Conservation (phyloP, 2,888 invertebrate genomes). For the Cheilosia scutellata region DNA sequence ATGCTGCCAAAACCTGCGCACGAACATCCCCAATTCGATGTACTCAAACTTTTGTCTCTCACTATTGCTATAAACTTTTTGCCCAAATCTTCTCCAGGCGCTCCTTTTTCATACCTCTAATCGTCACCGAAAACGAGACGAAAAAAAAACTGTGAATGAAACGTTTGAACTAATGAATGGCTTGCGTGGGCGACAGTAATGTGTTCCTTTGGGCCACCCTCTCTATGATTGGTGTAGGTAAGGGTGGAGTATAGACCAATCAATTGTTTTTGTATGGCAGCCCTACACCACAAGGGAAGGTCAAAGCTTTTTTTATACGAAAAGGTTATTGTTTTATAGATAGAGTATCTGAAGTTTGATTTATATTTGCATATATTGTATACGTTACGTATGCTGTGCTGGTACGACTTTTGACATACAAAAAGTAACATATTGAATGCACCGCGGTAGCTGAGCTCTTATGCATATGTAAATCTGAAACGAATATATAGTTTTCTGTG, state of each 20-base stretch:
- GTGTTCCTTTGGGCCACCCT: conserved; percentile 39
- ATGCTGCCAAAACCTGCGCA: conserved; percentile 60
- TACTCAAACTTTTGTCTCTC: conserved; percentile 46
- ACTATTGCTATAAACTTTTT: conserved; percentile 30
- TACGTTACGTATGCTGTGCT: too few relatives aligned
- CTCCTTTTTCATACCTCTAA: conserved; percentile 27
- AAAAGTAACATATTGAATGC: conserved; percentile 36
- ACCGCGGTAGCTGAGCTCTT: conserved; percentile 34
- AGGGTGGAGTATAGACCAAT: conserved; percentile 13
- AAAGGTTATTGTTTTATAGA: conserved; percentile 40
- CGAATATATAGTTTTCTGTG: conserved; percentile 41
- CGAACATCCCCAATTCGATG: not conserved
- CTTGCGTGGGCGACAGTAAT: conserved; percentile 71
- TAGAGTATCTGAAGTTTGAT: conserved; percentile 11
- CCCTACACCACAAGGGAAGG: conserved; percentile 61
- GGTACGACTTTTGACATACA: not conserved
- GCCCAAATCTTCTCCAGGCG: conserved; percentile 29
- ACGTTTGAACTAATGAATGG: conserved; percentile 72
- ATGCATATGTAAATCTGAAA: conserved; percentile 8
- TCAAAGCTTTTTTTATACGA: conserved; percentile 61
- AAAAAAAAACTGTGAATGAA: conserved; percentile 71
- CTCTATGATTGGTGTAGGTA: conserved; percentile 38
- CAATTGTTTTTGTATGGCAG: conserved; percentile 42
- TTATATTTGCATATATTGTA: not conserved
- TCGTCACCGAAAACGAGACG: conserved; percentile 31